Evolutionary conservation across 2,113 vertebrate species (phyloP), one percentile per base, ranked within the genome.

Genomic region (Notarius quadriscutis): DNA sequence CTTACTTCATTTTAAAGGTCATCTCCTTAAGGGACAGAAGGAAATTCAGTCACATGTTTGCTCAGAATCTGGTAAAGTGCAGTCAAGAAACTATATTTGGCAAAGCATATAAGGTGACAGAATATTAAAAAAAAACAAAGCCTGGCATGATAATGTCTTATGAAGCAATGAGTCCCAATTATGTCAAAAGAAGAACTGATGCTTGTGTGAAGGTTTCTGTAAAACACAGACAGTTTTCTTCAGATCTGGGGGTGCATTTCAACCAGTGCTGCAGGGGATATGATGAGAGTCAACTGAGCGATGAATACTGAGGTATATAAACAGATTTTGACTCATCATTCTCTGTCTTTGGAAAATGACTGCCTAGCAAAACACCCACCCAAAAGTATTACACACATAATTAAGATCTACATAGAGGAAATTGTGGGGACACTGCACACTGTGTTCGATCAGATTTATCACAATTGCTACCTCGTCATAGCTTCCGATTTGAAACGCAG

Each of bases 161-260:
- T 78, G 51, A 55, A 78, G 25, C 1, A 78, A 78, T 78, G 75
- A 55, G 75, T 55, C 75, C 51, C 51, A 78, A 78, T 78, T 78
- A 78, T 27, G 75, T 55, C 75, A 55, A n/a, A 27, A 7, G 51
- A 78, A 27, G 75, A 27, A 17, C 30, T 51, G 62, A 83, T 83
- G 50, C 7, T 7, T 9, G 7, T 11, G 5, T 53, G 48, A 63
- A 30, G 82, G 48, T 53, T 78, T 55, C 51, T 55, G 6, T 55
- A 51, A 30, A 71, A 71, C 65, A 55, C 15, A 20, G 62, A 83
- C 63, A 69, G 82, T 0, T 84, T 20, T 71, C 48, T 69, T 67
- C 20, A n/a, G 48, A 67, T 69, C 62, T 69, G 15, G n/a, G 81
- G 62, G 63, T 53, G n/a, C 3, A n/a, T 78, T 53, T 53, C 50